Conservation (phyloP, 35 echinoderm and acorn worm species). For the Chiridota heheva region DNA sequence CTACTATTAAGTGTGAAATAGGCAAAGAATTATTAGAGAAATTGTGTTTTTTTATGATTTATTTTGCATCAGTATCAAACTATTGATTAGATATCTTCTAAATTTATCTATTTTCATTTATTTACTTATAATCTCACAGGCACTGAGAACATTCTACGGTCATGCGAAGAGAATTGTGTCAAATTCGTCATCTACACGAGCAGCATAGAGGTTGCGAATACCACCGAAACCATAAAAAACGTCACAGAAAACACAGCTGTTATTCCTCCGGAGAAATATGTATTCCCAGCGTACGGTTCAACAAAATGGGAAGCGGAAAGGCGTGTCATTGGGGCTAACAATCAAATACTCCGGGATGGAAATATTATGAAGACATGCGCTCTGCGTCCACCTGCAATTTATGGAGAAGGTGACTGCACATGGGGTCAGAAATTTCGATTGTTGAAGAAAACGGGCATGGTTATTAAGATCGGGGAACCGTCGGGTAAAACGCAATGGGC, state of each 20-base stretch:
- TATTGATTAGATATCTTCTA: too few species aligned
- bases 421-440: not conserved
- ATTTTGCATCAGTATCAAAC: too few species aligned
- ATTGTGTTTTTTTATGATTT: too few species aligned
- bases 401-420: conserved; percentile 59
- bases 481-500: conserved; percentile 16
- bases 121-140: too few species aligned
- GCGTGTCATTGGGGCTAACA: conserved; percentile 55
- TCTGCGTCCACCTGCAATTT: conserved; percentile 34
- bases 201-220: conserved; percentile 58
- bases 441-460: not conserved
- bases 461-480: not conserved
- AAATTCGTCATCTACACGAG: conserved; percentile 63
- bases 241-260: conserved; percentile 30
- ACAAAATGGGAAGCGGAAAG: conserved; percentile 74
- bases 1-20: too few species aligned
- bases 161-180: conserved; percentile 55
- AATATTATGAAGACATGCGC: conserved; percentile 62
- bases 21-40: too few species aligned
- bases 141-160: conserved; percentile 56
- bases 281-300: conserved; percentile 23
- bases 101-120: too few species aligned
- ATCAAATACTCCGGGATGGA: conserved; percentile 45
- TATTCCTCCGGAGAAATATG: conserved; percentile 29
- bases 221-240: conserved; percentile 16